These are phyloP conservation scores for Martes flavigula DNA, from an alignment of 2,797 vertebrate genomes.

Conservation along the genomic window DNA sequence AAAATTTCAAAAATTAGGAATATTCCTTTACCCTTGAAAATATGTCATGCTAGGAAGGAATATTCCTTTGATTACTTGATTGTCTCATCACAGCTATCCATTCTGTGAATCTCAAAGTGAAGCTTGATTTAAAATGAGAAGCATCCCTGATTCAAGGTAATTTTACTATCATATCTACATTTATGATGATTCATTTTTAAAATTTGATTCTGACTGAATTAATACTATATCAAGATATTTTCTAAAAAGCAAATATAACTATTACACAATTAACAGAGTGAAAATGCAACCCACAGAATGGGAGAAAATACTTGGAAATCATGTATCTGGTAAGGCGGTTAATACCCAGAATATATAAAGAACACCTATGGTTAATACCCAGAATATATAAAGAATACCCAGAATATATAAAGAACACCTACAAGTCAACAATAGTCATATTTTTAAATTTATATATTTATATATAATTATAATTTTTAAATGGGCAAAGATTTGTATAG, in stretches of 20 bases:
- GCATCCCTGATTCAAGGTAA: slow-evolving; percentile 33
- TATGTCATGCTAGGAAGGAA: not conserved
- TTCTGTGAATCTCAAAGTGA: slow-evolving; percentile 32
- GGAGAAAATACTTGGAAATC: not conserved
- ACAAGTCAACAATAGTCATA: not conserved
- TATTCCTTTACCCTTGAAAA: slow-evolving; percentile 23
- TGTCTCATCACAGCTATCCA: not conserved
- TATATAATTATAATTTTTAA: not conserved
- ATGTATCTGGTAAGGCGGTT: not conserved
- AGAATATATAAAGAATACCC: not conserved
- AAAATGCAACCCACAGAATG: not conserved
- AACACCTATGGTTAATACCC: not conserved
- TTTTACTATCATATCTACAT: slow-evolving; percentile 33
- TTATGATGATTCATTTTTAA: slow-evolving; percentile 41
- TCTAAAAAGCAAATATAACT: not conserved
- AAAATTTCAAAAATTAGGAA: slow-evolving; percentile 15
- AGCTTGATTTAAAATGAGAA: slow-evolving; percentile 42
- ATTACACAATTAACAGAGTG: not conserved
- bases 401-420: not conserved
- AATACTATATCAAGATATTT: slow-evolving; percentile 35
- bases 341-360: slow-evolving; percentile 1
- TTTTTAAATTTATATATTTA: not conserved
- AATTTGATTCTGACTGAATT: slow-evolving; percentile 45
- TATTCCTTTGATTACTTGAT: slow-evolving; percentile 2
- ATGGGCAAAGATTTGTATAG: not conserved